Base-by-base conservation (phyloP, 1,140 invertebrate genomes). In the Plectus sambesii region DNA sequence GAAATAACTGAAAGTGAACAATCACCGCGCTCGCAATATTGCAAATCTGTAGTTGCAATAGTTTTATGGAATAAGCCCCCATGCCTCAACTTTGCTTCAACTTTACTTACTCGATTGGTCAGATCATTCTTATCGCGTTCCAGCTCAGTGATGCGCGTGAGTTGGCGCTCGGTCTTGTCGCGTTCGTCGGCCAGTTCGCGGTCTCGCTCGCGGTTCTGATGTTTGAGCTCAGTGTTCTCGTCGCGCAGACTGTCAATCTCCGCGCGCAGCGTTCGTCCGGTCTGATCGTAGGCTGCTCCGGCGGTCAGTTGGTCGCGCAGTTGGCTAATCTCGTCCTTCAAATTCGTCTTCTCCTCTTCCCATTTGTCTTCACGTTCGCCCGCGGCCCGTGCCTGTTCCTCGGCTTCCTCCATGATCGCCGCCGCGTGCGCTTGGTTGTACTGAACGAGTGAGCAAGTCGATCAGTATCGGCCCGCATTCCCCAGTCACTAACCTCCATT, bases 221-320 rank as follows among this genome's bases (percentile, higher is more conserved):
- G 49, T 36, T 62, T 65, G 23, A 66, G 29, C 17, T 59, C 50
- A 15, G 54, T 33, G 30, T 68, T 66, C 45, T 66, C 63, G 8
- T 60, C 59, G 23, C 63, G 59, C 36, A 66, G 47, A 45, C 55
- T 63, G 37, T 68, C 62, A 36, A 68, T 66, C 40, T 66, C 66
- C 6, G 53, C 62, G 20, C 63, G 49, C 26, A 66, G 68, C 5
- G 65, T 60, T 51, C 68, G 62, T 43, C 61, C 65, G 19, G 49
- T 48, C 15, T 52, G 51, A 24, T 49, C 44, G 8, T 53, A 36
- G 25, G 52, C 59, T 1, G 61, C 65, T 51, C 47, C 42, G 15
- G 38, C 48, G 8, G 62, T 66, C 12, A 58, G 65, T 36, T 55
- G 36, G 15, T 68, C 63, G 23, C 59, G 57, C 12, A 68, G 41